phyloP scores from a whole-genome alignment of 2,797 vertebrate genomes.

The Arremon aurantiirostris region DNA sequence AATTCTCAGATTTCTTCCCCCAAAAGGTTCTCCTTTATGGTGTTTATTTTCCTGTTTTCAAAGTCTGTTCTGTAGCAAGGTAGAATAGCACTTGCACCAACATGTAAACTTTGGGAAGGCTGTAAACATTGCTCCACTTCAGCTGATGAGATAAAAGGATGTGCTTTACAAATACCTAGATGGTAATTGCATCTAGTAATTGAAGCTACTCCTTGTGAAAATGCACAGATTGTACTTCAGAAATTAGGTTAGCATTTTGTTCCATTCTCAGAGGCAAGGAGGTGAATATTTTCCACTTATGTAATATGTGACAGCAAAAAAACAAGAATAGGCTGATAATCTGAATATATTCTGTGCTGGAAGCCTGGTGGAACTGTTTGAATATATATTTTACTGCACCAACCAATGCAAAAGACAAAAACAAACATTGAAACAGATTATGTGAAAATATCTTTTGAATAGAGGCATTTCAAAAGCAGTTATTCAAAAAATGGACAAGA shows the following conservation, averaged over 20 bases:
- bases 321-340: background rate
- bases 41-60: background rate
- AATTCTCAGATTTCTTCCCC: background rate
- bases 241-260: background rate
- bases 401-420: background rate
- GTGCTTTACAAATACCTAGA: background rate
- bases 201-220: background rate
- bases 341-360: background rate
- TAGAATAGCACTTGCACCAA: background rate
- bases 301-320: background rate
- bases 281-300: background rate
- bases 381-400: background rate
- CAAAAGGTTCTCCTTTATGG: background rate
- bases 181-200: background rate
- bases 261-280: background rate
- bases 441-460: background rate
- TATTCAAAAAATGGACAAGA: background rate
- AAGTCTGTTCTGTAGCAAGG: background rate
- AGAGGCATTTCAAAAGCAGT: background rate
- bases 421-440: background rate
- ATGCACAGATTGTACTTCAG: background rate
- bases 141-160: background rate
- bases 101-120: background rate
- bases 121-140: background rate
- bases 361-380: background rate